Evolutionary conservation across 2,888 invertebrate genomes (phyloP).

Genomic region (Eristalis tenax): DNA sequence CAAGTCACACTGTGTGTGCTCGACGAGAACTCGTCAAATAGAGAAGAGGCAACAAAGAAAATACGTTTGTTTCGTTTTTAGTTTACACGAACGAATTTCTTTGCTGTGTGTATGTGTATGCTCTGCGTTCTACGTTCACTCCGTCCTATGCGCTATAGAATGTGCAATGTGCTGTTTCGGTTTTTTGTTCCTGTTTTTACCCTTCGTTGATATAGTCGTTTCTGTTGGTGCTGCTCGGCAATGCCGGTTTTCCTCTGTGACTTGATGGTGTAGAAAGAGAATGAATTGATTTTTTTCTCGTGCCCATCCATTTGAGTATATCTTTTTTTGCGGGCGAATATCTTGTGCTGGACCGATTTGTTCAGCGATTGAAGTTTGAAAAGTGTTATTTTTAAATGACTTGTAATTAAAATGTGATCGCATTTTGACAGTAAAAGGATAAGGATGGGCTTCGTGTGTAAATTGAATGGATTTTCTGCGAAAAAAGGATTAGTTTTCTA

Average conservation of each 20-base stretch:
- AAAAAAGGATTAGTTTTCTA: too few relatives aligned
- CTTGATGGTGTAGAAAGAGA: neutral
- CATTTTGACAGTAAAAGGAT: too few relatives aligned
- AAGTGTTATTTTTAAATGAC: too few relatives aligned
- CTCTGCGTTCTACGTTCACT: neutral
- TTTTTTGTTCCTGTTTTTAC: conserved; percentile 35
- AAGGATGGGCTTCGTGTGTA: too few relatives aligned
- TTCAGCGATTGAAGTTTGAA: too few relatives aligned
- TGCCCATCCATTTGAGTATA: neutral
- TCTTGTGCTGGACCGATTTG: too few relatives aligned
- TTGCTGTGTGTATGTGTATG: conserved; percentile 27
- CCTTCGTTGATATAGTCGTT: conserved; percentile 10
- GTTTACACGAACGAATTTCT: conserved; percentile 62
- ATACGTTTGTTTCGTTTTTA: neutral
- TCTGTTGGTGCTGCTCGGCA: neutral
- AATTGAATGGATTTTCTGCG: too few relatives aligned
- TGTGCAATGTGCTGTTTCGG: neutral
- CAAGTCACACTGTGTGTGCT: conserved; percentile 59
- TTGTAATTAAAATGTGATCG: too few relatives aligned
- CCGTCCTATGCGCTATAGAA: neutral
- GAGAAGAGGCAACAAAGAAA: neutral
- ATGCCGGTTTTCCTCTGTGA: neutral
- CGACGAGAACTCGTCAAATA: conserved; percentile 29
- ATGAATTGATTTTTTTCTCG: neutral
- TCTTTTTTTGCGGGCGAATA: too few relatives aligned